Evolutionary conservation across 2,888 invertebrate species (phyloP).

Genomic region (Melanostoma scalare): DNA sequence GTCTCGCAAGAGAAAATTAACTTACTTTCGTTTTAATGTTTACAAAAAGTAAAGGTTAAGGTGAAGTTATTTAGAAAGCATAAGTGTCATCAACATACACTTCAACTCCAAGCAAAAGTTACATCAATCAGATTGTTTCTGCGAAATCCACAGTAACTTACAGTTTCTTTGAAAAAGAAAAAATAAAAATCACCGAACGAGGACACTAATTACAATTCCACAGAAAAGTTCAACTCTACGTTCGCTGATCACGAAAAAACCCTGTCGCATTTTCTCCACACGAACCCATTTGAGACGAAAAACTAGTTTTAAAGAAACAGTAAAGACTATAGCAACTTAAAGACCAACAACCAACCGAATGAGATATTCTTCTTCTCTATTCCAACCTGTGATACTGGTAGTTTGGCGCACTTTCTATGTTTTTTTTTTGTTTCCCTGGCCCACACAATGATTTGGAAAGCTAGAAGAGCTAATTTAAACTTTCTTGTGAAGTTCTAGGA

Average conservation of each 20-base stretch:
- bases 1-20: no score
- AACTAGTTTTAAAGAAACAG: constrained; percentile 54
- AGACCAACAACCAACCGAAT: constrained; percentile 30
- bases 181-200: no score
- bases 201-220: no score
- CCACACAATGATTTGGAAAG: constrained; percentile 64
- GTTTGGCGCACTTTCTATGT: constrained; percentile 52
- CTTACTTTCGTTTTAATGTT: no score
- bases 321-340: constrained; percentile 18
- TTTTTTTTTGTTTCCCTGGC: constrained; percentile 44
- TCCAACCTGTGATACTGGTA: not conserved
- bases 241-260: constrained; percentile 13
- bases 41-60: no score
- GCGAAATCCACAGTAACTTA: no score
- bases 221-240: no score
- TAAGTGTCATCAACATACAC: no score
- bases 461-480: constrained; percentile 3
- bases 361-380: constrained; percentile 15
- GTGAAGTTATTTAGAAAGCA: no score
- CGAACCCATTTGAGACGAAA: constrained; percentile 24
- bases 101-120: no score
- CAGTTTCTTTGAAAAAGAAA: no score
- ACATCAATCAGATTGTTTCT: no score
- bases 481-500: constrained; percentile 40
- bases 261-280: constrained; percentile 12